Evolutionary conservation across 2,797 vertebrate genomes (phyloP).

Genomic region (Kryptopterus vitreolus): DNA sequence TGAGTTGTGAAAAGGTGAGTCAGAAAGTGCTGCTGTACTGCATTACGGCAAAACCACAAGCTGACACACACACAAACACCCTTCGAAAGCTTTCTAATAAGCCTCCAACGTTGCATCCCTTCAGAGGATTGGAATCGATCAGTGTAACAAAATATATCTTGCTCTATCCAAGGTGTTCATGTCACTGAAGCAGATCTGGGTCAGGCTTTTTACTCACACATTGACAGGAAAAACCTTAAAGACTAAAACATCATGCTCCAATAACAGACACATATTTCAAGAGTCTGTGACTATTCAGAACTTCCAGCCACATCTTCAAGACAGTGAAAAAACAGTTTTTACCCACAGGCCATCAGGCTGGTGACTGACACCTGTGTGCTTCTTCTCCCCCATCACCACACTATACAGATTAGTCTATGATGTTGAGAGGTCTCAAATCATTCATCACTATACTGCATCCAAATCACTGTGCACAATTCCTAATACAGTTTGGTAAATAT

Average conservation of each 20-base stretch:
- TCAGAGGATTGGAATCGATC: constrained; percentile 16
- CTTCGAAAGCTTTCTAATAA: constrained; percentile 16
- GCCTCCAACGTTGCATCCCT: not conserved
- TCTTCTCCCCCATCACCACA: too few species aligned
- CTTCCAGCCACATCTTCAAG: too few species aligned
- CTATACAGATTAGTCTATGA: too few species aligned
- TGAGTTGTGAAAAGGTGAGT: constrained; percentile 18
- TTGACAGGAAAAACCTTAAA: not conserved
- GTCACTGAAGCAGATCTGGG: not conserved
- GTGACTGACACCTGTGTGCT: too few species aligned
- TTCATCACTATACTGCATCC: not conserved
- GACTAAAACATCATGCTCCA: not conserved
- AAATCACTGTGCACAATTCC: not conserved
- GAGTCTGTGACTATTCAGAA: not conserved
- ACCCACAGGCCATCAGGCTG: too few species aligned
- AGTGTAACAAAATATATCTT: constrained; percentile 21
- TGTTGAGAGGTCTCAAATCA: too few species aligned
- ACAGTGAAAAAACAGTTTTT: too few species aligned
- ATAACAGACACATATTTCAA: not conserved
- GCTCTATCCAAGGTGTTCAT: not conserved
- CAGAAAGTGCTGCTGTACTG: constrained; percentile 23
- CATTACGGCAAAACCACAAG: constrained; percentile 27
- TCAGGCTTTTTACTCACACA: not conserved
- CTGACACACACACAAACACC: constrained; percentile 6
- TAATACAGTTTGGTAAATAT: not conserved